Conservation (phyloP, 2,888 invertebrate species). For the Fabriciana adippe region DNA sequence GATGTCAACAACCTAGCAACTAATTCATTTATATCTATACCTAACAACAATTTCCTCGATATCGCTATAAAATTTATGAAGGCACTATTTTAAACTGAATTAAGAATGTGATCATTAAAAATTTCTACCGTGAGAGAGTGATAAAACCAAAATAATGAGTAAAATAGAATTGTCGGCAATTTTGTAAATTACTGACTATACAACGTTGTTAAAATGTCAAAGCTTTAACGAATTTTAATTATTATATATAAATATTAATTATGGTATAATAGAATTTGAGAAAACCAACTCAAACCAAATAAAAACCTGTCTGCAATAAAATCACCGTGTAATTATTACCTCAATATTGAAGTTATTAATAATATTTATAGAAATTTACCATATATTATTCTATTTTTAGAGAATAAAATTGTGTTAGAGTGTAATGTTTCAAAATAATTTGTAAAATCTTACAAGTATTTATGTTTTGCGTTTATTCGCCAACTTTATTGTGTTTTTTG, state of each 20-base stretch:
- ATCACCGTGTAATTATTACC: no score
- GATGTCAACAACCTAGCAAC: conserved; percentile 38
- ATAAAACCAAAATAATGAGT: conserved; percentile 54
- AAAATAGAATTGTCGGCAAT: conserved; percentile 10
- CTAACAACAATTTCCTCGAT: conserved; percentile 37
- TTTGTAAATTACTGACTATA: neutral
- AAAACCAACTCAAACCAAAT: no score
- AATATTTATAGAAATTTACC: no score
- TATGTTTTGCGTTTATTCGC: neutral
- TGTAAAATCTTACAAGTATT: neutral
- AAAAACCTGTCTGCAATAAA: no score
- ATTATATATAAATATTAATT: no score
- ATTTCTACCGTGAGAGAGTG: conserved; percentile 73
- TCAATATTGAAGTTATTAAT: no score
- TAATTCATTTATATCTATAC: conserved; percentile 27
- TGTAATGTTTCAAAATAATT: no score
- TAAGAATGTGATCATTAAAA: conserved; percentile 72
- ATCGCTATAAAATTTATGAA: conserved; percentile 76
- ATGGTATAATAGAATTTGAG: no score
- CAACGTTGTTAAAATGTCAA: neutral
- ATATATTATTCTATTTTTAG: no score
- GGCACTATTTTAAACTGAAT: conserved; percentile 77
- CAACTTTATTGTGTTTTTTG: neutral
- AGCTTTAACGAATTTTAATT: no score
- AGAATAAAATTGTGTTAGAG: no score